These are phyloP conservation scores for Sinodicranocentrus sp. DNA, from an alignment of 2,888 invertebrate genomes.

Conservation along the genomic window DNA sequence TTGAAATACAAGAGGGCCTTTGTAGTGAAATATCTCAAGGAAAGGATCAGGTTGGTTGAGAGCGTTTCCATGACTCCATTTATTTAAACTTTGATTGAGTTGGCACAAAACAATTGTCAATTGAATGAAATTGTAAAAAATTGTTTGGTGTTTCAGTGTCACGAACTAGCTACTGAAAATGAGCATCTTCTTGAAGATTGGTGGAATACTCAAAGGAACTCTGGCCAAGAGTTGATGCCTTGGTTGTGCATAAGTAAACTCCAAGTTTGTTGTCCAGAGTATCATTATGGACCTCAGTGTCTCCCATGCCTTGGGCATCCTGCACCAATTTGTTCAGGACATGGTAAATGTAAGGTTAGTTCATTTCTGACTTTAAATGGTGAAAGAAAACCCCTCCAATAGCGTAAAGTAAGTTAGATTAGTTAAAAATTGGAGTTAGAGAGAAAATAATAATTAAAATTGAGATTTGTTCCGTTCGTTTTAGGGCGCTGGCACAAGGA, in stretches of 20 bases:
- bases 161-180: slow-evolving; percentile 89
- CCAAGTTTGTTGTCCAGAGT: slow-evolving; percentile 89
- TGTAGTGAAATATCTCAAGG: slow-evolving; percentile 88
- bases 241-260: slow-evolving; percentile 90
- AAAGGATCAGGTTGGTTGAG: slow-evolving; percentile 81
- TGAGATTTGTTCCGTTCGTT: slow-evolving; percentile 16
- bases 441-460: too few species aligned
- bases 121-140: too few species aligned
- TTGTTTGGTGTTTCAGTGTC: too few species aligned
- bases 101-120: too few species aligned
- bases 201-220: slow-evolving; percentile 87
- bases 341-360: slow-evolving; percentile 86
- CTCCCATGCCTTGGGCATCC: slow-evolving; percentile 87
- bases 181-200: slow-evolving; percentile 91
- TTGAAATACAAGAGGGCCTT: slow-evolving; percentile 93
- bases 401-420: too few species aligned
- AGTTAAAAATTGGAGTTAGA: too few species aligned
- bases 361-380: not conserved
- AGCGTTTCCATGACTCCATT: too few species aligned
- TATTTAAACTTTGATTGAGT: too few species aligned
- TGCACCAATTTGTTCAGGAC: slow-evolving; percentile 87
- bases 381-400: not conserved
- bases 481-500: slow-evolving; percentile 92
- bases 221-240: slow-evolving; percentile 83
- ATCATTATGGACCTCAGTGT: slow-evolving; percentile 91